Evolutionary conservation across 1,140 invertebrate genomes (phyloP).

Genomic region (Trachymyrmex septentrionalis): DNA sequence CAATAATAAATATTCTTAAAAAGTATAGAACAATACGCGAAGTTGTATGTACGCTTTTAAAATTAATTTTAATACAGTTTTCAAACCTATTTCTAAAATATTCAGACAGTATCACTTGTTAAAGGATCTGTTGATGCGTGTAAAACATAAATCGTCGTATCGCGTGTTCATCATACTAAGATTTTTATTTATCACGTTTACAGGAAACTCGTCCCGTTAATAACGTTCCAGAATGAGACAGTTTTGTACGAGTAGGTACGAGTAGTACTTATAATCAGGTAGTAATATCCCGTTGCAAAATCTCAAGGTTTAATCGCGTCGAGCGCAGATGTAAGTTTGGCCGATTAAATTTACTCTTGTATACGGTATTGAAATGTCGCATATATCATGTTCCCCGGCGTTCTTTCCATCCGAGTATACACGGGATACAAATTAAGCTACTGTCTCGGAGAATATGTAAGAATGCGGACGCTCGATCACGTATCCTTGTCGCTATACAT

Average conservation of each 20-base stretch:
- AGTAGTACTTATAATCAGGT: neutral
- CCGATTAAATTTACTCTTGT: slow-evolving; percentile 21
- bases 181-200: slow-evolving; percentile 24
- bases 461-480: neutral
- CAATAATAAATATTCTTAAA: neutral
- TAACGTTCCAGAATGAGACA: neutral
- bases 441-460: neutral
- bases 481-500: neutral
- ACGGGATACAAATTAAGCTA: neutral
- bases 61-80: neutral
- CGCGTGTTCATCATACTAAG: neutral
- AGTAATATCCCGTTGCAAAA: slow-evolving; percentile 34
- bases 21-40: neutral
- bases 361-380: neutral
- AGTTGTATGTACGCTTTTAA: neutral
- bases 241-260: neutral
- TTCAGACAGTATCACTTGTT: neutral
- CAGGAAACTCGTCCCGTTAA: slow-evolving; percentile 16
- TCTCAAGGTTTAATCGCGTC: slow-evolving; percentile 39
- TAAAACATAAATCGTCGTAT: neutral
- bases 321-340: slow-evolving; percentile 8
- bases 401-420: neutral
- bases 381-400: neutral
- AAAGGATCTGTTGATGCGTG: neutral
- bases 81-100: neutral